A percentile compares a stretch with the other conserved stretches of the same genome.
phyloP scores from a whole-genome alignment of 2,888 invertebrate genomes.

The Digitonthophagus gazella region DNA sequence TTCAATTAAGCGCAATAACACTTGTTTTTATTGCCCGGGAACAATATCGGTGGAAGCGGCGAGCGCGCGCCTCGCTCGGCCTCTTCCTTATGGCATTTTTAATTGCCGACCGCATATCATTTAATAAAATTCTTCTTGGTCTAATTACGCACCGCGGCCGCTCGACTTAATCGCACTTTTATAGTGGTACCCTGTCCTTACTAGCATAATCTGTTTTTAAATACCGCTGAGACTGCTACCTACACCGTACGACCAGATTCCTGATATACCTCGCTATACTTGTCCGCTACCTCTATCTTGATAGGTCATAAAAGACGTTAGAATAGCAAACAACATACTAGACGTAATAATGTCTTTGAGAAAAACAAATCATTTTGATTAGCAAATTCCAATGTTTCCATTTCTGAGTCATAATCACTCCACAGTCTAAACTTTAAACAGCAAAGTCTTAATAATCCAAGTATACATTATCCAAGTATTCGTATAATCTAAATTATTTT shows the following conservation, averaged over 20 bases:
- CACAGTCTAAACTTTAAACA: too few relatives aligned
- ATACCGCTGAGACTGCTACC: background rate
- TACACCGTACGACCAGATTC: background rate
- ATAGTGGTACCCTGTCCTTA: background rate
- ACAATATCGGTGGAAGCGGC: constrained; percentile 2
- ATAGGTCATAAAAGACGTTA: background rate
- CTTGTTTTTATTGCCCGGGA: constrained; percentile 18
- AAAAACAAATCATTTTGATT: too few relatives aligned
- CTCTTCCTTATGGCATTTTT: background rate
- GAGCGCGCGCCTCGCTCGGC: background rate
- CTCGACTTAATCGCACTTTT: background rate
- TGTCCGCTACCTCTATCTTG: background rate
- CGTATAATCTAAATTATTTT: too few relatives aligned
- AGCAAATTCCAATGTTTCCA: too few relatives aligned
- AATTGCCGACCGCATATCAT: background rate
- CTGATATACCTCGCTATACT: background rate
- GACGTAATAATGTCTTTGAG: background rate
- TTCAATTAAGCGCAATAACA: constrained; percentile 15
- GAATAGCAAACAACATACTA: background rate
- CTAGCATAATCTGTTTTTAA: background rate
- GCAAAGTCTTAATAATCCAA: too few relatives aligned
- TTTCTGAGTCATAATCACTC: too few relatives aligned
- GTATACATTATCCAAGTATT: too few relatives aligned
- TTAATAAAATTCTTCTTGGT: background rate
- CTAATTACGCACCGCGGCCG: background rate